Percentiles rank a stretch among this genome's conserved stretches.
Evolutionary conservation across 2,797 vertebrate genomes (phyloP).

Genomic region (Leontopithecus rosalia): DNA sequence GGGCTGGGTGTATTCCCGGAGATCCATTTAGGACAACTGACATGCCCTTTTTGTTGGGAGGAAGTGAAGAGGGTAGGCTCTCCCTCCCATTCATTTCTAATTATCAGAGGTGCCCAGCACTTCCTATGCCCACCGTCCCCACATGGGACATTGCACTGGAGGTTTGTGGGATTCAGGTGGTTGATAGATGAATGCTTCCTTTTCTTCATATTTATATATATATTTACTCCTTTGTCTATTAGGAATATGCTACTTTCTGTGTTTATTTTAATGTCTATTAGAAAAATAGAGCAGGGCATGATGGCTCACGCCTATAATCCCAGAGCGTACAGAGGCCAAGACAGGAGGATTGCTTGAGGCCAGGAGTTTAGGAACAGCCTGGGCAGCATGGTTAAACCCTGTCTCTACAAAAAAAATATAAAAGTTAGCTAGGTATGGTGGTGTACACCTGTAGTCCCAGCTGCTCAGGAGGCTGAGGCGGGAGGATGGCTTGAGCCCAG

Average conservation of each 20-base stretch:
- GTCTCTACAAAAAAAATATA: background rate
- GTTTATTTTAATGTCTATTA: background rate
- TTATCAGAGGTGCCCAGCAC: background rate
- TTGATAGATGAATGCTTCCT: background rate
- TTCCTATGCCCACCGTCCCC: background rate
- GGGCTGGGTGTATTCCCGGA: background rate
- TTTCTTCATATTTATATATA: accelerated
- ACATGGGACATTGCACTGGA: background rate
- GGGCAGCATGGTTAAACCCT: background rate
- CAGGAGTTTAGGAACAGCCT: background rate
- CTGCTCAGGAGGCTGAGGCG: background rate
- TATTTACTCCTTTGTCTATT: background rate
- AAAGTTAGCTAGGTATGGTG: background rate
- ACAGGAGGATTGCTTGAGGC: background rate
- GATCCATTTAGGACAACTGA: accelerated
- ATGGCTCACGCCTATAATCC: background rate
- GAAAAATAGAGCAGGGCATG: background rate
- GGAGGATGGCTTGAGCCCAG: background rate
- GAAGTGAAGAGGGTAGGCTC: background rate
- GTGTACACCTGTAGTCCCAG: background rate
- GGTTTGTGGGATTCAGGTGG: accelerated
- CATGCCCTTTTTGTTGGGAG: background rate
- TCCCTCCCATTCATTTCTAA: background rate
- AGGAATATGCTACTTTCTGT: background rate
- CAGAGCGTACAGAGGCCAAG: background rate